Percentiles rank a stretch among this genome's conserved stretches.
These are phyloP conservation scores for Chondrilla cf. caribensis DNA, from an alignment of 37 sponge, comb jelly and placozoan species.

Conservation along the genomic window DNA sequence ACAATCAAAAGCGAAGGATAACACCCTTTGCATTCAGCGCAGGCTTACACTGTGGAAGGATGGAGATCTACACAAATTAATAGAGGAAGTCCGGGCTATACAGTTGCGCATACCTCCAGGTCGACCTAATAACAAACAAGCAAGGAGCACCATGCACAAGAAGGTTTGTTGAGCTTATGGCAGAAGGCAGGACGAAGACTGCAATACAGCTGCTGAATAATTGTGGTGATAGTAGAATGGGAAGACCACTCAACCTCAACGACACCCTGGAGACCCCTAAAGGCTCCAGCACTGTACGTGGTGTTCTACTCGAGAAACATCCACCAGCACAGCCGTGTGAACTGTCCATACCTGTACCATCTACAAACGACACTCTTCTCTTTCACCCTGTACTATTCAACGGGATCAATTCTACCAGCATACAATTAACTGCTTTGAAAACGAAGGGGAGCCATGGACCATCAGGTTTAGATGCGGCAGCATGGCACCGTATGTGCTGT, in stretches of 20 bases:
- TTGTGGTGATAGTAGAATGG: neutral
- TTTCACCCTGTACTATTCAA: slow-evolving; percentile 1
- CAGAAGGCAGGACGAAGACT: neutral
- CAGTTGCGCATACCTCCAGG: neutral
- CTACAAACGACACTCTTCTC: neutral
- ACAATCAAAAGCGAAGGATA: slow-evolving; percentile 11
- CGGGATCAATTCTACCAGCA: neutral
- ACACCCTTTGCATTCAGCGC: slow-evolving; percentile 6
- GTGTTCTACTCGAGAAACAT: neutral
- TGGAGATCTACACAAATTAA: neutral
- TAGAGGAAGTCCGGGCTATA: slow-evolving; percentile 20
- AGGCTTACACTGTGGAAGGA: slow-evolving; percentile 3
- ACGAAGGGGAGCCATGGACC: slow-evolving; percentile 18
- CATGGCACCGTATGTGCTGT: slow-evolving; percentile 17
- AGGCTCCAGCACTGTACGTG: neutral
- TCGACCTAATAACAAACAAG: neutral
- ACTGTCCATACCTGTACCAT: neutral
- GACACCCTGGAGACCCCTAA: neutral
- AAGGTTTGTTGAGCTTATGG: slow-evolving; percentile 12
- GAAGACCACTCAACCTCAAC: neutral
- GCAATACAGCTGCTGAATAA: neutral
- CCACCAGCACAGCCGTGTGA: slow-evolving; percentile 21
- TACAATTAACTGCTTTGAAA: neutral
- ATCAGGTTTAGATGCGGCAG: slow-evolving; percentile 16
- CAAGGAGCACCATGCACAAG: neutral